A percentile compares a stretch with the other conserved stretches of the same genome.
Conservation (phyloP, 2,797 vertebrate genomes). For the Meriones psammophilus region DNA sequence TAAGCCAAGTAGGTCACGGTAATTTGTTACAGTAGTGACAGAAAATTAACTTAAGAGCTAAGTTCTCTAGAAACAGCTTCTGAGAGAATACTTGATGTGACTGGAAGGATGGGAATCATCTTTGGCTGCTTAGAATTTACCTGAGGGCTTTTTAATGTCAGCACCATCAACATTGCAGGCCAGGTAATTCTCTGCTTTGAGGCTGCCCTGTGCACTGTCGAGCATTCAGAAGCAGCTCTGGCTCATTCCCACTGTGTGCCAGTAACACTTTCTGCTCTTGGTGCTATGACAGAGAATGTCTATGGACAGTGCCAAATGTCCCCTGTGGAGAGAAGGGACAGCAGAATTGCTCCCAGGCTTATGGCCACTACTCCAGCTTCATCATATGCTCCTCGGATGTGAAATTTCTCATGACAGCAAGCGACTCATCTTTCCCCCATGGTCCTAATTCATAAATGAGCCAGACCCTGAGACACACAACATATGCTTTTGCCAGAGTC, state of each 20-base stretch:
- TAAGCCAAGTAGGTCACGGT: background rate
- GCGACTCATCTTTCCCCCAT: slow-evolving; percentile 39
- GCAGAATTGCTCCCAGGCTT: background rate
- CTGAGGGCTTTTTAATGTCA: background rate
- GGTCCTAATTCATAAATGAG: background rate
- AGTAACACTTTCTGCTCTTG: background rate
- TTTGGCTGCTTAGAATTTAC: background rate
- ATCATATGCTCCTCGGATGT: background rate
- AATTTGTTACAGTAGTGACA: background rate
- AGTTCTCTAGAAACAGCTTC: background rate
- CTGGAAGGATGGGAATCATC: background rate
- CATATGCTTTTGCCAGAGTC: background rate
- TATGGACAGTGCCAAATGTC: background rate
- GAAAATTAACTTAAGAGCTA: background rate
- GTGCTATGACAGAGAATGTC: background rate
- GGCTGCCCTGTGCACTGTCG: background rate
- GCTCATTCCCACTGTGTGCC: background rate
- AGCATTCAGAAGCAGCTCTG: background rate
- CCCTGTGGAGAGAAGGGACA: background rate
- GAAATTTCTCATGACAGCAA: slow-evolving; percentile 37
- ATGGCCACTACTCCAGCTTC: background rate
- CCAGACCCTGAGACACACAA: background rate
- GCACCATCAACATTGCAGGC: background rate
- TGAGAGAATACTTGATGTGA: background rate
- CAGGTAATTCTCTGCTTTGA: background rate